Base-by-base conservation (phyloP, 2,113 vertebrate genomes). In the Antigone vipio region DNA sequence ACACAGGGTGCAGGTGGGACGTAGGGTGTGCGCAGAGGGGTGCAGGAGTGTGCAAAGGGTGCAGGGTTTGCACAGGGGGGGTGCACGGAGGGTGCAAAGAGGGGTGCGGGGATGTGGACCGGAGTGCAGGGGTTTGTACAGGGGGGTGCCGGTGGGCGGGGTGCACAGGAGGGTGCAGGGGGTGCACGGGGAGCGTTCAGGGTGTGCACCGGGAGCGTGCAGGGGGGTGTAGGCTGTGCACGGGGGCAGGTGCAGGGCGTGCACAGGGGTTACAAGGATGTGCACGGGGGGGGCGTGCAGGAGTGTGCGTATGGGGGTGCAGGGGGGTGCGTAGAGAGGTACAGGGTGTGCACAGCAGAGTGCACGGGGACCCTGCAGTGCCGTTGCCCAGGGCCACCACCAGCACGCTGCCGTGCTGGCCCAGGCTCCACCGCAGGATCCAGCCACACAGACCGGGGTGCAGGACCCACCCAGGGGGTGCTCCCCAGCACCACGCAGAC, bases 371-470 rank as follows among this genome's bases (percentile, higher is more conserved):
- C 20, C 23, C 19, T 60, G 6, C 21, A 16, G 12, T 9, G 2
- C 67, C 9, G 49, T 32, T n/a, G 20, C 44, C 26, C 30, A 8
- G 10, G 7, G 35, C 4, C 52, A 27, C 24, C 32, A 15, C 21
- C 16, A 0, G n/a, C 16, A 4, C 1, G 2, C 19, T 53, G 35
- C 38, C 13, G 0, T 7, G 11, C 10, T 47, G 34, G 40, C 60
- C 30, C 59, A 30, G 24, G 1, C 22, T 45, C 29, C 34, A 7
- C 7, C 1, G 2, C 55, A 60, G 60, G 40, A 34, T 35, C 21
- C 8, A 1, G 40, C 5, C 30, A 0, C 2, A 0, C 1, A 21
- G 27, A 4, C 1, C 14, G 42, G 42, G 42, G 42, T 44, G 42
- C 42, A 44, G 38, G 38, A 38, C 4, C 38, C 38, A 38, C 38